These are phyloP conservation scores for Tadarida brasiliensis DNA, from an alignment of 2,797 vertebrate species.

Conservation along the genomic window DNA sequence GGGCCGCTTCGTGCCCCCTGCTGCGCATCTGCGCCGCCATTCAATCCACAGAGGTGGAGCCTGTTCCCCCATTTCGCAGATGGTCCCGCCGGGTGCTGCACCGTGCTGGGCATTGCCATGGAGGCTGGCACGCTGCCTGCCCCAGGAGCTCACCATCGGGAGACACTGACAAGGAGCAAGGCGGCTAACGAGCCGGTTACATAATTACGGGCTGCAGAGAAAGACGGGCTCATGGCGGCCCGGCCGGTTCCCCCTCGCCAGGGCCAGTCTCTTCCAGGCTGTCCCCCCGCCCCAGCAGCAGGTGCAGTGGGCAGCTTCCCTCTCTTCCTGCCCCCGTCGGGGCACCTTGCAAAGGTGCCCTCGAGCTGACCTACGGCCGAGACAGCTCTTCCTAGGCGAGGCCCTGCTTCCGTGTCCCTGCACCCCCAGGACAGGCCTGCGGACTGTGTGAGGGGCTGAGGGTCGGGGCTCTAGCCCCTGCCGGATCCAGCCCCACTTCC, in stretches of 20 bases:
- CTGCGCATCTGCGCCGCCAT: background rate
- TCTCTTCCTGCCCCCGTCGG: background rate
- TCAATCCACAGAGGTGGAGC: background rate
- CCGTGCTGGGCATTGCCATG: fast-evolving
- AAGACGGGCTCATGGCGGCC: background rate
- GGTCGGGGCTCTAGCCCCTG: fast-evolving
- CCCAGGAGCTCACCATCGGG: background rate
- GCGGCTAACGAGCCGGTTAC: background rate
- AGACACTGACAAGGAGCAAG: background rate
- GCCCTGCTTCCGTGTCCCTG: background rate
- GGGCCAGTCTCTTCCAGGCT: background rate
- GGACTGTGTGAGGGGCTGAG: too few relatives aligned
- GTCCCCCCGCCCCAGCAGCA: background rate
- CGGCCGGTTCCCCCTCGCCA: too few relatives aligned
- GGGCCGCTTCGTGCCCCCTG: background rate
- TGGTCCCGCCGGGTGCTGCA: background rate
- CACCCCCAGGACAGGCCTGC: background rate
- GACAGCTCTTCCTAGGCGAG: background rate
- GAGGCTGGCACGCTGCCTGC: background rate
- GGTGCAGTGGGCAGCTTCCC: background rate
- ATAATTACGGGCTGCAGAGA: background rate
- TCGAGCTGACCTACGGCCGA: fast-evolving
- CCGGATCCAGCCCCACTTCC: too few relatives aligned
- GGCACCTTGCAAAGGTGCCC: background rate
- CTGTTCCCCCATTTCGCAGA: too few relatives aligned